Percentiles rank a stretch among this genome's conserved stretches.
Conservation (phyloP, 2,888 invertebrate species). For the Callinectes sapidus region DNA sequence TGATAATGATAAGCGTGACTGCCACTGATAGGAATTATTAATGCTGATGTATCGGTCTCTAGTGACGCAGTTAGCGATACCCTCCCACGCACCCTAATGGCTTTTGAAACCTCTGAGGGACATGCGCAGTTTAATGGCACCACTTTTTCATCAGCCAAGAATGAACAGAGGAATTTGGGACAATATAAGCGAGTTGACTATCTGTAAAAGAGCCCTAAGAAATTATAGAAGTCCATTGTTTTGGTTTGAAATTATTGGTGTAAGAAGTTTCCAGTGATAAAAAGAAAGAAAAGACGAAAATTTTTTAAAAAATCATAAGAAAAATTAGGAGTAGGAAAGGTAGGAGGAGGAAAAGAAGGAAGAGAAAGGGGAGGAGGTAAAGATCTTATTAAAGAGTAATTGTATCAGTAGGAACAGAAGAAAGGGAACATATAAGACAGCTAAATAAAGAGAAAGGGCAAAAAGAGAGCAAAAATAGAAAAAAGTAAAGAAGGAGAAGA, state of each 20-base stretch:
- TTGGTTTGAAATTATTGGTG: not conserved
- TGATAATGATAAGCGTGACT: slow-evolving; percentile 19
- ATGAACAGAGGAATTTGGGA: not conserved
- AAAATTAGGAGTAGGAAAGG: not conserved
- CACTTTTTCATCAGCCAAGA: not conserved
- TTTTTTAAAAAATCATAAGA: not conserved
- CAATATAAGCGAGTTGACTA: not conserved
- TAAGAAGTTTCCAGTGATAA: too few species aligned
- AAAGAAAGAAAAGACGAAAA: not conserved
- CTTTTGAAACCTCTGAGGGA: not conserved
- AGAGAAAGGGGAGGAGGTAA: not conserved
- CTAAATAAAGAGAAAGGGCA: not conserved
- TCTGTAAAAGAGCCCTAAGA: not conserved
- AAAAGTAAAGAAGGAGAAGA: not conserved
- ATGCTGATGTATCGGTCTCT: not conserved
- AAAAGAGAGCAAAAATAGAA: not conserved
- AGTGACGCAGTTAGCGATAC: not conserved
- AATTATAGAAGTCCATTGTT: not conserved
- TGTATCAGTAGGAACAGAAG: too few species aligned
- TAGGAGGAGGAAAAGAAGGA: not conserved
- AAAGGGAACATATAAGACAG: not conserved
- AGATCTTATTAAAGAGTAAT: not conserved
- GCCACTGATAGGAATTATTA: slow-evolving; percentile 16
- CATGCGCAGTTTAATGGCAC: not conserved
- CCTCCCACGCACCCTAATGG: not conserved